phyloP scores from a whole-genome alignment of 2,797 vertebrate genomes.

The Etheostoma perlongum region DNA sequence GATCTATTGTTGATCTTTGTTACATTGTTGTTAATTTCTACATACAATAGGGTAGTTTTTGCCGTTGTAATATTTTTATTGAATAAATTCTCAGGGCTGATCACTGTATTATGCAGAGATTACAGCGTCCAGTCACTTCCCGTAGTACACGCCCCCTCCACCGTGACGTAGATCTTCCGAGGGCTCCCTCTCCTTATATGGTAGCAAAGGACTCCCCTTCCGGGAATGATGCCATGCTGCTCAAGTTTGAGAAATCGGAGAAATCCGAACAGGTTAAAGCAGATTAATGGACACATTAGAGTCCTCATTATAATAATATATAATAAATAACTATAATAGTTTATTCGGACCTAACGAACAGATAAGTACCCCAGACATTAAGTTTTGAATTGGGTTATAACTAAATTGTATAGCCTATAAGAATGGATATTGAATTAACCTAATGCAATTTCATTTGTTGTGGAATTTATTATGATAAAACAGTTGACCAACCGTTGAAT shows the following conservation, averaged over 20 bases:
- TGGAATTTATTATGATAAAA: background rate
- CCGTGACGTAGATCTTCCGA: constrained; percentile 79
- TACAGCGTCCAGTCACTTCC: constrained; percentile 72
- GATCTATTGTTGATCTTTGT: too few species aligned
- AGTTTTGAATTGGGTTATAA: background rate
- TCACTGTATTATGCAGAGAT: constrained; percentile 45
- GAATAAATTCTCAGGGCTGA: constrained; percentile 21
- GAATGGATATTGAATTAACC: background rate
- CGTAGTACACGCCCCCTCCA: constrained; percentile 79
- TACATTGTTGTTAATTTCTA: too few species aligned
- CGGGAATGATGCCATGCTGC: constrained; percentile 79
- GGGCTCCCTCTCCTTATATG: constrained; percentile 79
- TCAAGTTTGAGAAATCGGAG: constrained; percentile 50
- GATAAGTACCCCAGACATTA: background rate
- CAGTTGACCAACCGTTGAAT: background rate
- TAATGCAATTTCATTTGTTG: background rate
- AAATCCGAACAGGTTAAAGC: constrained; percentile 9
- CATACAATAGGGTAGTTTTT: background rate
- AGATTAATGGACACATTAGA: background rate
- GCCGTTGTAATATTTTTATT: constrained; percentile 18
- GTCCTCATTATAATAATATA: background rate
- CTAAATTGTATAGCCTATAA: background rate
- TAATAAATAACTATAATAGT: too few species aligned
- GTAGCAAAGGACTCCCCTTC: constrained; percentile 71
- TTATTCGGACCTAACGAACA: background rate